Evolutionary conservation across 2,113 vertebrate species (phyloP).

Genomic region (Nycticorax nycticorax): DNA sequence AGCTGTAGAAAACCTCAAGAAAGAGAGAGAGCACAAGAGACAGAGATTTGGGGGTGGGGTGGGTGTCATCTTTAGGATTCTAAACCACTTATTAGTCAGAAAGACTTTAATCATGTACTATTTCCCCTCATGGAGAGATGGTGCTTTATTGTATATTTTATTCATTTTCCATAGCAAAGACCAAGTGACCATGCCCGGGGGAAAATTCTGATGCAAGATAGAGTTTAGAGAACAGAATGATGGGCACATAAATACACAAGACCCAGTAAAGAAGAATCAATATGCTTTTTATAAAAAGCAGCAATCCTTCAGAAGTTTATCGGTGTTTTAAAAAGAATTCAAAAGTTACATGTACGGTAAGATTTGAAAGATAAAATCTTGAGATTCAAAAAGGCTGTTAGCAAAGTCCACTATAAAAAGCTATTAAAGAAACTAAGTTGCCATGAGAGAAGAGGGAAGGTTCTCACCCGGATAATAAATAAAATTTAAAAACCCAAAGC

Average conservation of each 20-base stretch:
- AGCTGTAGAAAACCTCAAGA: neutral
- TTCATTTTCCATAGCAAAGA: neutral
- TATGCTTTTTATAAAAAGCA: neutral
- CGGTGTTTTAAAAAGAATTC: neutral
- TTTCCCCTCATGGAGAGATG: neutral
- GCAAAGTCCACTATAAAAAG: neutral
- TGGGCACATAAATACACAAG: neutral
- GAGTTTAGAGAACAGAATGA: neutral
- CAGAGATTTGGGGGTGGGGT: too few relatives aligned
- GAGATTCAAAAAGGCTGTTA: neutral
- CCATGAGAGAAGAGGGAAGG: neutral
- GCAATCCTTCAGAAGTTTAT: neutral
- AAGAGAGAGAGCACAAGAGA: neutral
- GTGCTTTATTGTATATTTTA: neutral
- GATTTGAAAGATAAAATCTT: neutral
- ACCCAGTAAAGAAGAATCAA: neutral
- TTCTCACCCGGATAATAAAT: neutral
- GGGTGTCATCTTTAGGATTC: neutral
- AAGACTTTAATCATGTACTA: neutral
- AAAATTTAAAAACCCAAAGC: neutral
- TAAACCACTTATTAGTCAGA: neutral
- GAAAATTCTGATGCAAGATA: neutral
- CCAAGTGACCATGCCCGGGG: neutral
- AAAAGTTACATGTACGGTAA: neutral
- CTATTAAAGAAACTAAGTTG: neutral